These are phyloP conservation scores for Tipula vernalis DNA, from an alignment of 2,888 invertebrate species.

Conservation along the genomic window DNA sequence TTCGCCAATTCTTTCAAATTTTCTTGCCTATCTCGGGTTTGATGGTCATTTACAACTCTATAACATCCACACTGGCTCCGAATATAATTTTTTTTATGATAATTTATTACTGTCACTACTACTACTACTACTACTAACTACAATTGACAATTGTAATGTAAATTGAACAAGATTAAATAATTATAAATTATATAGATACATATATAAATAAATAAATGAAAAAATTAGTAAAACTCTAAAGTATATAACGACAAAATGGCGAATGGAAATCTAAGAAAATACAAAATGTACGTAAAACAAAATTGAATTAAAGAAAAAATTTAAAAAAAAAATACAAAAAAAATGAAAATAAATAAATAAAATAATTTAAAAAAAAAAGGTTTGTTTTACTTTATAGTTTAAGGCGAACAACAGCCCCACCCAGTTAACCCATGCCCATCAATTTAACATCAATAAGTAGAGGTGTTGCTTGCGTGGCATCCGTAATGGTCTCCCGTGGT, in stretches of 20 bases:
- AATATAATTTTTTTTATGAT: neutral
- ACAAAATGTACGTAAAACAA: neutral
- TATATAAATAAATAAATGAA: neutral
- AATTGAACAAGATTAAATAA: neutral
- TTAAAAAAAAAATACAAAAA: neutral
- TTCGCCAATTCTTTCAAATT: neutral
- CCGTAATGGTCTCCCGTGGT: too few species aligned
- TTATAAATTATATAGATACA: neutral
- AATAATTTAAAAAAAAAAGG: neutral
- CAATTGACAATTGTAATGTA: neutral
- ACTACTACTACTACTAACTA: neutral
- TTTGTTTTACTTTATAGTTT: neutral
- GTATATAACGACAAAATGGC: neutral
- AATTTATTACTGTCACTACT: neutral
- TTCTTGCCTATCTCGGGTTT: neutral
- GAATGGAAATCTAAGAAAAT: neutral
- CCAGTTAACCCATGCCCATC: too few species aligned
- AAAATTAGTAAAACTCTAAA: neutral
- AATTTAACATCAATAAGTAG: too few species aligned
- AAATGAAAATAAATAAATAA: neutral
- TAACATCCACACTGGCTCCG: neutral
- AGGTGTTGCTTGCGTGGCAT: too few species aligned
- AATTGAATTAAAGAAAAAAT: neutral
- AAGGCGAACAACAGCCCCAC: too few species aligned
- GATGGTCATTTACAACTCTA: neutral